phyloP scores from a whole-genome alignment of 2,888 invertebrate species.

The Pristionchus fissidentatus region DNA sequence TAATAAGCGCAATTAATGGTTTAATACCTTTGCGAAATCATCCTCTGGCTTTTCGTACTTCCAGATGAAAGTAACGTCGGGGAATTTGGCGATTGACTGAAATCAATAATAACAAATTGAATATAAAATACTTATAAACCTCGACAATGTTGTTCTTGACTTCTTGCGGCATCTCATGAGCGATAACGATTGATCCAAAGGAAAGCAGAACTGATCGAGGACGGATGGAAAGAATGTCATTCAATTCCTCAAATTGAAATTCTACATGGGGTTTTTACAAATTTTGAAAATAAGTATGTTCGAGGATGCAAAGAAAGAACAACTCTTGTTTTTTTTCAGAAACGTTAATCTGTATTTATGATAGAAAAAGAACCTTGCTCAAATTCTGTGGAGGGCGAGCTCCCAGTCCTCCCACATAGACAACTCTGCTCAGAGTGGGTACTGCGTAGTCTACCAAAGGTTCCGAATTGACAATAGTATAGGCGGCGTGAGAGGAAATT shows the following conservation, averaged over 20 bases:
- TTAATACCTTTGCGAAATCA: background rate
- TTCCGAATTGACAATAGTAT: slow-evolving; percentile 22
- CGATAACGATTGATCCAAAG: background rate
- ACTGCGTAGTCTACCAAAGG: slow-evolving; percentile 20
- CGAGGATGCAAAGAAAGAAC: too few species aligned
- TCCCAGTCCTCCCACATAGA: slow-evolving; percentile 15
- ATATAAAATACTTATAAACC: background rate
- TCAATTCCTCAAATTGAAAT: background rate
- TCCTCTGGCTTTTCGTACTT: background rate
- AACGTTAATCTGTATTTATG: too few species aligned
- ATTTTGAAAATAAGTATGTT: background rate
- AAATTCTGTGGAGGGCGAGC: background rate
- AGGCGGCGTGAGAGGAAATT: background rate
- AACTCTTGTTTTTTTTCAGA: too few species aligned
- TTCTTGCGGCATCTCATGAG: background rate
- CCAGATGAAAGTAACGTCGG: background rate
- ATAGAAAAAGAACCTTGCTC: too few species aligned
- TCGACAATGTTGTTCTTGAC: background rate
- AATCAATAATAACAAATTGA: background rate
- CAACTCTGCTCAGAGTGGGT: slow-evolving; percentile 24
- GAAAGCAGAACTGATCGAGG: background rate
- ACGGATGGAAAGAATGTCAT: background rate
- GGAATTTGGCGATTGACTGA: background rate
- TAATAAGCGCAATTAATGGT: too few species aligned
- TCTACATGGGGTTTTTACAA: too few species aligned